A percentile compares a stretch with the other conserved stretches of the same genome.
phyloP scores from a whole-genome alignment of 2,797 vertebrate species.

The Scomberomorus guttatus region DNA sequence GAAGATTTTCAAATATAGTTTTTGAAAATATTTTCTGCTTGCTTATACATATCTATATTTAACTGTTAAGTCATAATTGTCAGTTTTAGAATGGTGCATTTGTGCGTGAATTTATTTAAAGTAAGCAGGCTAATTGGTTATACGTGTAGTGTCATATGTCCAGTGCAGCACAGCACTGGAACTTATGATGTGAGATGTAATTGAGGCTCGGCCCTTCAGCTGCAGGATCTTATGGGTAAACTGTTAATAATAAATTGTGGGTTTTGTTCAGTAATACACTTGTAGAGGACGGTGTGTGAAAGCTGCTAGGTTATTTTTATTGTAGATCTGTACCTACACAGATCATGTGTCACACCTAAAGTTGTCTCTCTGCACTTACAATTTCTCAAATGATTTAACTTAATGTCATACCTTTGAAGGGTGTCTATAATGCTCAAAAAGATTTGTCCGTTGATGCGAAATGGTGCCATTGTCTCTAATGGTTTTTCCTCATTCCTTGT shows the following conservation, averaged over 20 bases:
- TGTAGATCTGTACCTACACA: too few relatives aligned
- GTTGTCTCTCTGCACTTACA: background rate
- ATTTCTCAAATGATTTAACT: background rate
- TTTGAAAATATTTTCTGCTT: background rate
- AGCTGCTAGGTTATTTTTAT: background rate
- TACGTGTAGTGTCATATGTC: background rate
- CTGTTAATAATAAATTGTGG: background rate
- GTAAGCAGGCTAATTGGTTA: background rate
- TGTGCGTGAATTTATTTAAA: background rate
- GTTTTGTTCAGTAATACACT: background rate
- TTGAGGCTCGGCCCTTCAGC: too few relatives aligned
- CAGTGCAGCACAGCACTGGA: background rate
- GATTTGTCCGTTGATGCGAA: background rate
- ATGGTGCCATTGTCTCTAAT: accelerated
- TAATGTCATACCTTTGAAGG: background rate
- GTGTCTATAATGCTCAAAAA: background rate
- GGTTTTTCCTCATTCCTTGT: background rate
- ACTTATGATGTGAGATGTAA: background rate
- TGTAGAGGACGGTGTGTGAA: background rate
- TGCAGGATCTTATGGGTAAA: too few relatives aligned
- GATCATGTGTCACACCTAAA: too few relatives aligned
- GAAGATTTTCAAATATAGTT: background rate
- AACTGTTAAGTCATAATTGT: background rate
- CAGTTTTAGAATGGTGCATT: too few relatives aligned
- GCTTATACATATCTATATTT: background rate